A percentile compares a stretch with the other conserved stretches of the same genome.
phyloP scores from a whole-genome alignment of 2,888 invertebrate genomes.

The Cyclophora albipunctata region DNA sequence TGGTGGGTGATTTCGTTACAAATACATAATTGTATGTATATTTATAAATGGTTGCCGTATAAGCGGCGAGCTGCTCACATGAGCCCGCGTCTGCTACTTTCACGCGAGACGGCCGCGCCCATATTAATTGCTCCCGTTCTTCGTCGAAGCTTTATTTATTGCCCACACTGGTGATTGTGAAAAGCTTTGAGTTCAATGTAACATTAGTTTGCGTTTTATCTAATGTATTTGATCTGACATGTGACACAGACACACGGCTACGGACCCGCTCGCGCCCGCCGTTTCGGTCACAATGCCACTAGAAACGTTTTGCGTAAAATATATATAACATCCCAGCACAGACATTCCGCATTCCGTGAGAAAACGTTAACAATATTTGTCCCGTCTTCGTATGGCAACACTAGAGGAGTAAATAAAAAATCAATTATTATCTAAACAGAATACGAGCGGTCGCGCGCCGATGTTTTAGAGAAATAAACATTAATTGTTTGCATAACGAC shows the following conservation, averaged over 20 bases:
- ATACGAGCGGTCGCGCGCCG: slow-evolving; percentile 64
- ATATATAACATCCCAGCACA: slow-evolving; percentile 29
- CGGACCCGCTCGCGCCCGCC: slow-evolving; percentile 25
- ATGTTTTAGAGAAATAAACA: slow-evolving; percentile 74
- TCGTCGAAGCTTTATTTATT: slow-evolving; percentile 73
- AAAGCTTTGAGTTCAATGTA: slow-evolving; percentile 65
- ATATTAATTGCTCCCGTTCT: slow-evolving; percentile 75
- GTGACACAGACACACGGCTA: slow-evolving; percentile 61
- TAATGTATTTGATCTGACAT: slow-evolving; percentile 63
- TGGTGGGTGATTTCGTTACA: slow-evolving; percentile 6
- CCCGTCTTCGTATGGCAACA: slow-evolving; percentile 55
- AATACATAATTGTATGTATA: slow-evolving; percentile 10
- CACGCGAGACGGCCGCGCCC: slow-evolving; percentile 68
- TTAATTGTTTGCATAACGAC: slow-evolving; percentile 68
- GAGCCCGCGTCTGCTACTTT: slow-evolving; percentile 61
- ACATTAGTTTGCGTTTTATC: slow-evolving; percentile 71
- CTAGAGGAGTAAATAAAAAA: slow-evolving; percentile 63
- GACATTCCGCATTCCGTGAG: slow-evolving; percentile 38
- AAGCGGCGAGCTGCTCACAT: slow-evolving; percentile 43
- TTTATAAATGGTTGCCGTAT: slow-evolving; percentile 20
- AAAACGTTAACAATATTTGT: slow-evolving; percentile 46
- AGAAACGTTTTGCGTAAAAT: slow-evolving; percentile 34
- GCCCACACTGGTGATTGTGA: slow-evolving; percentile 67
- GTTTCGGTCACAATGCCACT: slow-evolving; percentile 19
- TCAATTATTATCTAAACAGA: slow-evolving; percentile 70